These are phyloP conservation scores for Helarctos malayanus DNA, from an alignment of 2,797 vertebrate species.

Conservation along the genomic window DNA sequence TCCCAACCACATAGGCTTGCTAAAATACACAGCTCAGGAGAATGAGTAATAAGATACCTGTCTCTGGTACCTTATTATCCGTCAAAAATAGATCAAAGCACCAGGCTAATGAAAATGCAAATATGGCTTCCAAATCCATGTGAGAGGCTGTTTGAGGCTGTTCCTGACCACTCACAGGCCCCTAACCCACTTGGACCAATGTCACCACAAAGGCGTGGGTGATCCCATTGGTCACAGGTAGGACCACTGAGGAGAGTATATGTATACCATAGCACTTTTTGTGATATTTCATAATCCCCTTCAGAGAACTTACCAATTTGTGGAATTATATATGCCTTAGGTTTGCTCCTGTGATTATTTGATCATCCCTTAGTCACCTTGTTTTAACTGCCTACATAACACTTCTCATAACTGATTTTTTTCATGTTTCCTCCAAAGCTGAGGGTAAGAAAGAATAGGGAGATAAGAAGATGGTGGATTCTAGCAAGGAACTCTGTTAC, in stretches of 20 bases:
- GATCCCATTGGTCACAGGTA: neutral
- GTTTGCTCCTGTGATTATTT: neutral
- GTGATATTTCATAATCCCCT: neutral
- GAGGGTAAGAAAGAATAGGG: neutral
- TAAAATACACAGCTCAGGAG: neutral
- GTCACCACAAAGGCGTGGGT: neutral
- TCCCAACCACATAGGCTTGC: neutral
- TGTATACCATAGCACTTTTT: neutral
- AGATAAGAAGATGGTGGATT: neutral
- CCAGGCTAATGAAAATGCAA: conserved; percentile 20
- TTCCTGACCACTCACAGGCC: neutral
- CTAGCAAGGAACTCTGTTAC: neutral
- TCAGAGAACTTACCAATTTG: neutral
- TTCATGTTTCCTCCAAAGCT: neutral
- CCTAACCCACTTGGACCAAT: neutral
- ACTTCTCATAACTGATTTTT: neutral
- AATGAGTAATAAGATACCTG: neutral
- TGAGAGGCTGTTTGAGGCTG: neutral
- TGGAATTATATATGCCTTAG: neutral
- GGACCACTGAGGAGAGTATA: neutral
- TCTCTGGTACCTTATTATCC: neutral
- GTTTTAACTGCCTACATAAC: neutral
- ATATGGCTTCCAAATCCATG: neutral
- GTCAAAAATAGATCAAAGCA: neutral
- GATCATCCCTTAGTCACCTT: neutral